Base-by-base conservation (phyloP, 2,797 vertebrate genomes). In the Sciurus vulgaris region DNA sequence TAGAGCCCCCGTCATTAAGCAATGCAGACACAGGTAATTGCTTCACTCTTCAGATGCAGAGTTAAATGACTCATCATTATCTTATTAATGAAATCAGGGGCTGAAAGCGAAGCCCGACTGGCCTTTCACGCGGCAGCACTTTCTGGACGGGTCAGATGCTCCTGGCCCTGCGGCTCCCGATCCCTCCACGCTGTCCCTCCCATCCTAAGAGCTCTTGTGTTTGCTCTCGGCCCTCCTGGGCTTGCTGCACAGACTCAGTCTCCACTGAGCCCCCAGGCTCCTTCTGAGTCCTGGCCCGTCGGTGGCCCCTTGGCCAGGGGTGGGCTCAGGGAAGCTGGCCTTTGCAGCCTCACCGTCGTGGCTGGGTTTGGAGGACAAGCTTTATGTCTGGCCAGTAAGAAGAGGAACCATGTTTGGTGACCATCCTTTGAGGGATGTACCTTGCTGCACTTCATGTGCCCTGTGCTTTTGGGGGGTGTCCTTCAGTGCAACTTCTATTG, bases 21-120 rank as follows among this genome's bases (percentile, higher is more conserved):
- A 97, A 97, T 97, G 63, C 17, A 93, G 97, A 97, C 78, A 93
- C 97, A 96, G 97, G 97, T 97, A 96, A 98, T 98, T 96, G 96
- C 94, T 98, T 77, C 87, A 33, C 96, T 96, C 95, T 97, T 89
- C 14, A 30, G 96, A 94, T 93, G 92, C 95, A 63, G 72, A 97
- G 89, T 94, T 95, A 98, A 98, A 98, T 91, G 97, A 96, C 97
- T 98, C 97, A 97, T 98, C 97, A 97, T 98, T 95, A 98, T 97
- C 95, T 97, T 97, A 97, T 97, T 97, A 98, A 97, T 97, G 98
- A 94, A 97, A 86, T 35, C 91, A 61, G 83, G 44, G 89, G 56
- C 41, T 84, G 85, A 54, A 69, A 96, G 89, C 18, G 89, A 94
- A 96, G 77, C 54, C 11, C 2, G 10, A 13, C 56, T 74, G 86